These are phyloP conservation scores for Eurystomus gularis DNA, from an alignment of 2,113 vertebrate genomes.

Conservation along the genomic window DNA sequence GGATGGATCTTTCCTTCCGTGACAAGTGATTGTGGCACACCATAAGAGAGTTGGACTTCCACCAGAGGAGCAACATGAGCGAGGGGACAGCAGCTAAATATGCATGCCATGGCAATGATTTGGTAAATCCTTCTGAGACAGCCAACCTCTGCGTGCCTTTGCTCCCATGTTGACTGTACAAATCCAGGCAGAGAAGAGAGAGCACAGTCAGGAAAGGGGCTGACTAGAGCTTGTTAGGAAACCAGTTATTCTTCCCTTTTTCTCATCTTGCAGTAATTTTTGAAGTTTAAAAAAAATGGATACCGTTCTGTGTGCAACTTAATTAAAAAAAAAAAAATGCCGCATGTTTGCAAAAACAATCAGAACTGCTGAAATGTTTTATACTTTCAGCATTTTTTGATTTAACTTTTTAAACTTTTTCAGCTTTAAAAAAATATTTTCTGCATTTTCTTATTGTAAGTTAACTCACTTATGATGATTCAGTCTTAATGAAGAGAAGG, in stretches of 20 bases:
- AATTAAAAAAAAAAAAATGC: background rate
- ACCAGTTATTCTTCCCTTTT: background rate
- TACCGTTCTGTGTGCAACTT: background rate
- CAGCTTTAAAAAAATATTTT: background rate
- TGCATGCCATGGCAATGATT: background rate
- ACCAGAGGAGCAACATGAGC: rapidly evolving
- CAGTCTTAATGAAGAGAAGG: background rate
- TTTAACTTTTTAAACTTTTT: background rate
- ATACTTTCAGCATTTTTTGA: background rate
- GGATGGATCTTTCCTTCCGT: background rate
- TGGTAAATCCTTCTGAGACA: background rate
- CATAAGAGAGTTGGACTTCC: background rate
- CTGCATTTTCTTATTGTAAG: background rate
- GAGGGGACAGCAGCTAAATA: rapidly evolving
- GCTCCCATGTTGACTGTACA: background rate
- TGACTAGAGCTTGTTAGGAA: background rate
- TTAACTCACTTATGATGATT: background rate
- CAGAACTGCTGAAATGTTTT: background rate
- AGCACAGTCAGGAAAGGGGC: background rate
- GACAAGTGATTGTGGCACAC: background rate
- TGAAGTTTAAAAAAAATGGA: background rate
- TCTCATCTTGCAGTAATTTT: background rate
- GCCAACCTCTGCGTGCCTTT: background rate
- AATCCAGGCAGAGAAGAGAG: background rate
- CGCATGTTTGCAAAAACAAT: background rate